phyloP scores from a whole-genome alignment of 2,113 vertebrate species.

The Daboia siamensis region DNA sequence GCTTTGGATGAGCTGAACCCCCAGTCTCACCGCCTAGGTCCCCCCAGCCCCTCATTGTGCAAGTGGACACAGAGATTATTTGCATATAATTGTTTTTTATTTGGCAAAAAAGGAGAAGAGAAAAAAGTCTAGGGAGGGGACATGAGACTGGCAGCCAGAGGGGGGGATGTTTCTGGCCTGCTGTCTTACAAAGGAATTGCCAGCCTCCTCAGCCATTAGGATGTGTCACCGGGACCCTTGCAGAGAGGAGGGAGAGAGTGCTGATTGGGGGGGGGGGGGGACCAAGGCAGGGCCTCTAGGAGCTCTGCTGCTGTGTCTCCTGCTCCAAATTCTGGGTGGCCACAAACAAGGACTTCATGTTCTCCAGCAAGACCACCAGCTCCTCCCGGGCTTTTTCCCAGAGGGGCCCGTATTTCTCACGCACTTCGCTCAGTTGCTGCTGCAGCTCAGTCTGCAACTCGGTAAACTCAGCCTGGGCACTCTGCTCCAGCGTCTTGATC shows the following conservation, averaged over 20 bases:
- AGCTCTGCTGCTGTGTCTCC: slow-evolving; percentile 26
- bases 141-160: neutral
- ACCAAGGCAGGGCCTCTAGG: neutral
- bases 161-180: neutral
- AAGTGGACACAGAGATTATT: slow-evolving; percentile 35
- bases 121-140: slow-evolving; percentile 15
- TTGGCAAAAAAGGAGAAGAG: slow-evolving; percentile 29
- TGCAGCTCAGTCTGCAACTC: slow-evolving; percentile 54
- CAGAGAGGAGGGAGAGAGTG: neutral
- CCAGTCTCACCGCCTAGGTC: neutral
- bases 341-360: neutral
- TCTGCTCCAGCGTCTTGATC: slow-evolving; percentile 57
- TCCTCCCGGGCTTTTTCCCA: slow-evolving; percentile 58
- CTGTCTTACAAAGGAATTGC: neutral
- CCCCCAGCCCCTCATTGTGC: neutral
- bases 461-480: slow-evolving; percentile 28
- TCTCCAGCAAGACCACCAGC: slow-evolving; percentile 49
- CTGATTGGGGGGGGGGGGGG: neutral
- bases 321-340: neutral
- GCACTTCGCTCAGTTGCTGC: slow-evolving; percentile 47
- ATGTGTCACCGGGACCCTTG: neutral
- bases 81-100: slow-evolving; percentile 49
- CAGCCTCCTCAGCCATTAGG: neutral
- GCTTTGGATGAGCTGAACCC: neutral
- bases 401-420: slow-evolving; percentile 46